Base-by-base conservation (phyloP, 1,140 invertebrate species). In the Temnothorax nylanderi region DNA sequence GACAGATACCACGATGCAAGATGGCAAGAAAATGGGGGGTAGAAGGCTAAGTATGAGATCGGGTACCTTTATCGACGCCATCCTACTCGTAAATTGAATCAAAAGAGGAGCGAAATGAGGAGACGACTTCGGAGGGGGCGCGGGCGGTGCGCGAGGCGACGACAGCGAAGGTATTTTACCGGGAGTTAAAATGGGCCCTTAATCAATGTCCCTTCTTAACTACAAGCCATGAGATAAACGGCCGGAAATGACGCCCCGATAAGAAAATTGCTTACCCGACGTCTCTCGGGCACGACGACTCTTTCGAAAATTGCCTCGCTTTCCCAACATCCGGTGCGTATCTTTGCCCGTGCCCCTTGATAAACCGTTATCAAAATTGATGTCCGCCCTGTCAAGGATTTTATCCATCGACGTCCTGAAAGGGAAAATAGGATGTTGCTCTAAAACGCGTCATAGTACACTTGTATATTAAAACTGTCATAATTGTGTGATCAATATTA, bases 211-310 rank as follows among this genome's bases (percentile, higher is more conserved):
- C 84, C 89, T 92, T 87, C 89, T 92, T 92, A 91, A 92, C 91
- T 93, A 94, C 93, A 93, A 92, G 92, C 91, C 91, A 86, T 92
- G 92, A 95, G 93, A 95, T 94, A 94, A 94, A 95, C 93, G 94
- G 94, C 94, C 94, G 94, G 94, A 95, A 95, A 95, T 94, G 93
- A 94, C 93, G 91, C 76, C 72, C 93, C 87, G 94, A 95, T 95
- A 95, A 95, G 94, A 94, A 94, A 94, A 95, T 94, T 93, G 93
- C 93, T 94, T 92, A 93, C 88, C 88, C 91, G 76, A 91, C 84
- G 88, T 91, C 84, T 75, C 60, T 54, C 51, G 3, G 56, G 75
- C 75, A 80, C 62, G 75, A 77, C 85, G 60, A 88, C 89, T 85
- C 87, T 86, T 75, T 62, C 54, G 89, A 88, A 86, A 92, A 92